A percentile compares a stretch with the other conserved stretches of the same genome.
Evolutionary conservation across 2,888 invertebrate species (phyloP).

Genomic region (Phortica magna): DNA sequence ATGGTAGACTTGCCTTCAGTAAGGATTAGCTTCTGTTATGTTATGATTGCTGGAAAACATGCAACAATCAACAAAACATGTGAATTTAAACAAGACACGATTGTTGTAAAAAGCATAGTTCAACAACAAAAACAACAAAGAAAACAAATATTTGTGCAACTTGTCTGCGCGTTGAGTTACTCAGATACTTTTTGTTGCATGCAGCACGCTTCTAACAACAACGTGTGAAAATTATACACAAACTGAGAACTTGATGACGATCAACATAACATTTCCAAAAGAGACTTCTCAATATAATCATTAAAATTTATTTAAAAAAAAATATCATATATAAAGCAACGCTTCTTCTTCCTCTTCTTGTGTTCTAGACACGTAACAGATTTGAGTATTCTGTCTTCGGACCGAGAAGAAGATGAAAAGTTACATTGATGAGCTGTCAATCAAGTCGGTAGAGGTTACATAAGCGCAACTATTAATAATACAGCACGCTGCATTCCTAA

Average conservation of each 20-base stretch:
- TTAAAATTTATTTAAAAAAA: background rate
- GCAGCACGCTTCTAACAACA: constrained; percentile 67
- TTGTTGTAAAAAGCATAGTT: background rate
- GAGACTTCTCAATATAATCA: background rate
- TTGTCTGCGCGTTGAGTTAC: background rate
- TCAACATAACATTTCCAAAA: background rate
- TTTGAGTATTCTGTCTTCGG: too few species aligned
- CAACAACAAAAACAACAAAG: constrained; percentile 53
- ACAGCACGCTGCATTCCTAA: too few species aligned
- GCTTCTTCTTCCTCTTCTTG: too few species aligned
- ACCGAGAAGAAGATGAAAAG: too few species aligned
- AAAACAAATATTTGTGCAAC: constrained; percentile 51
- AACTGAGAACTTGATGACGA: background rate
- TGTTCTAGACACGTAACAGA: too few species aligned
- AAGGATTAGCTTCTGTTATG: too few species aligned
- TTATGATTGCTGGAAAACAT: background rate
- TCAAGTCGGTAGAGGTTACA: too few species aligned
- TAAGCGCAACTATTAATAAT: too few species aligned
- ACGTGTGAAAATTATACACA: constrained; percentile 53
- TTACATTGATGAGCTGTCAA: too few species aligned
- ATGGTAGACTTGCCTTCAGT: too few species aligned
- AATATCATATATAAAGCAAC: too few species aligned
- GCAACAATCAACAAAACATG: background rate
- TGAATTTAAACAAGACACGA: background rate
- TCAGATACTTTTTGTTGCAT: background rate